These are phyloP conservation scores for Pelusios castaneus DNA, from an alignment of 2,113 vertebrate genomes.

Conservation along the genomic window DNA sequence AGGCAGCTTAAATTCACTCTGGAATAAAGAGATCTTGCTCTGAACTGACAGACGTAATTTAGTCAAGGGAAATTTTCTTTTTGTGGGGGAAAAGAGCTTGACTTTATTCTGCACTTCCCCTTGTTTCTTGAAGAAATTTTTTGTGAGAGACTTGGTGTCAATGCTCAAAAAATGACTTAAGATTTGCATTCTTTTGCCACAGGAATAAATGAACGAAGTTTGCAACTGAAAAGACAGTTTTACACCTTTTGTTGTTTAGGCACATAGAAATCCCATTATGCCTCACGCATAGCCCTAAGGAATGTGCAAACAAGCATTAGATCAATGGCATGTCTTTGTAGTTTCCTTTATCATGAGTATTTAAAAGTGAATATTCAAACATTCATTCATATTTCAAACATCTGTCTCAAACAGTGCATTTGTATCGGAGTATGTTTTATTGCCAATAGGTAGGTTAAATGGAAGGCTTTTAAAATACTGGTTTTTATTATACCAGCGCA, in stretches of 20 bases:
- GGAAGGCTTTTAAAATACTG: conserved; percentile 31
- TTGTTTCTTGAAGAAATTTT: conserved; percentile 63
- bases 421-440: conserved; percentile 64
- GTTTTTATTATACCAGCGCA: not conserved
- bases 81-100: conserved; percentile 46
- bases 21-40: conserved; percentile 41
- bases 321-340: conserved; percentile 79
- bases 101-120: conserved; percentile 73
- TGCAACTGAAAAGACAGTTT: conserved; percentile 86
- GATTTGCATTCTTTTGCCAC: conserved; percentile 79
- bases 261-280: conserved; percentile 80
- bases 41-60: conserved; percentile 46
- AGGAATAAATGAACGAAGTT: conserved; percentile 81
- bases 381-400: conserved; percentile 81
- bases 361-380: conserved; percentile 81
- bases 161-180: conserved; percentile 77
- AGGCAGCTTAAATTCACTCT: conserved; percentile 33
- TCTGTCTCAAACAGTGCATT: conserved; percentile 75
- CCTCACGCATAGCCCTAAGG: conserved; percentile 77
- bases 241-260: conserved; percentile 82
- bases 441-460: conserved; percentile 56
- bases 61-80: conserved; percentile 55
- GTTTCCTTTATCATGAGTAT: conserved; percentile 79
- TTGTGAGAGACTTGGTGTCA: conserved; percentile 69
- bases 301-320: conserved; percentile 82